phyloP scores from a whole-genome alignment of 2,113 vertebrate genomes.

The Willisornis vidua region DNA sequence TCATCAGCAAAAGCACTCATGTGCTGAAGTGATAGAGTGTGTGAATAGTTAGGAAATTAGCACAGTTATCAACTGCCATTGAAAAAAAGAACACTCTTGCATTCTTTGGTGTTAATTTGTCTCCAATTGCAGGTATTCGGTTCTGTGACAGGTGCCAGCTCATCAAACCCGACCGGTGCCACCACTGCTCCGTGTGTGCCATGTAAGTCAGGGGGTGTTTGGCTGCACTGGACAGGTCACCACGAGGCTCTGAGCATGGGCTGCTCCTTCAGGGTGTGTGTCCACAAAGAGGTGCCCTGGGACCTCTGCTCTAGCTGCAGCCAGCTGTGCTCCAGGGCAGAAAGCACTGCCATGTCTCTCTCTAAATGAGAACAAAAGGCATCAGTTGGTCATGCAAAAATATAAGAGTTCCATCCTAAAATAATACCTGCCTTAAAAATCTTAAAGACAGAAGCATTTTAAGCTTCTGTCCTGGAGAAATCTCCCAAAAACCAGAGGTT shows the following conservation, averaged over 20 bases:
- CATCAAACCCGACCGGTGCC: slow-evolving; percentile 97
- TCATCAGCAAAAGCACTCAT: neutral
- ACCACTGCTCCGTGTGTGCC: slow-evolving; percentile 97
- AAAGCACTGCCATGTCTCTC: neutral
- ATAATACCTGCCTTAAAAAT: neutral
- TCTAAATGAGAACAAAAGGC: neutral
- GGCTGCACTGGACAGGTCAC: neutral
- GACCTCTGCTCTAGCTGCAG: neutral
- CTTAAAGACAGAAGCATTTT: too few relatives aligned
- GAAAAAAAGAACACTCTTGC: neutral
- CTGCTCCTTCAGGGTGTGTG: neutral
- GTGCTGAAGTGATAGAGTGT: neutral
- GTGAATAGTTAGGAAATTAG: neutral
- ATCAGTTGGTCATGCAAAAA: neutral
- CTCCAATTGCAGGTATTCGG: slow-evolving; percentile 85
- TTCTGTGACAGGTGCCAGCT: slow-evolving; percentile 98
- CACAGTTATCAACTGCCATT: neutral
- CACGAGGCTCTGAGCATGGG: neutral
- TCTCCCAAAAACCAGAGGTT: neutral
- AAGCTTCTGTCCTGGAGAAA: neutral
- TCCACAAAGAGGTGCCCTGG: neutral
- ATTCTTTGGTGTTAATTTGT: neutral
- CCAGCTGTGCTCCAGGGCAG: neutral
- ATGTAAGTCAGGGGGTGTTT: slow-evolving; percentile 82
- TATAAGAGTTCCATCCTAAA: neutral